phyloP scores from a whole-genome alignment of 2,113 vertebrate species.

The Bubalus kerabau region DNA sequence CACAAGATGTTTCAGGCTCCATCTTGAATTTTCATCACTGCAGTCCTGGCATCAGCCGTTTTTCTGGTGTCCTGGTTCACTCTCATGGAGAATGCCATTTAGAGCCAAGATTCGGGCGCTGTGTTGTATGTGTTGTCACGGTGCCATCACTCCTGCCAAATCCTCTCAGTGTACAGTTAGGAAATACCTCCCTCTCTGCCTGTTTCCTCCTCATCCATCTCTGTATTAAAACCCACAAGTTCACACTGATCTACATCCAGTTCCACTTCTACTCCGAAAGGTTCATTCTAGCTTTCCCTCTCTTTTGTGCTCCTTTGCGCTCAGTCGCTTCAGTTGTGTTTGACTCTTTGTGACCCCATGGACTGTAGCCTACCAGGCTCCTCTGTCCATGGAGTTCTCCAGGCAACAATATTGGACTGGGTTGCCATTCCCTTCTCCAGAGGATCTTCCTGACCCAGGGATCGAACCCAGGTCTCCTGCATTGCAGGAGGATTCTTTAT shows the following conservation, averaged over 20 bases:
- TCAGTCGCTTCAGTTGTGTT: not conserved
- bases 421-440: not conserved
- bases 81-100: not conserved
- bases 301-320: not conserved
- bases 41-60: not conserved
- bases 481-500: not conserved
- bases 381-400: not conserved
- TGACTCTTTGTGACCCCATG: not conserved
- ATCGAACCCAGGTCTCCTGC: not conserved
- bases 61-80: not conserved
- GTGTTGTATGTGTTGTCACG: not conserved
- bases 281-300: not conserved
- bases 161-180: not conserved
- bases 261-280: not conserved
- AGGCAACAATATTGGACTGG: not conserved
- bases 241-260: not conserved
- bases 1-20: not conserved
- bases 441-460: not conserved
- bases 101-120: not conserved
- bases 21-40: not conserved
- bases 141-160: not conserved
- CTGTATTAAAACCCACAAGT: not conserved
- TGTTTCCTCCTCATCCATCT: not conserved
- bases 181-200: fast-evolving
- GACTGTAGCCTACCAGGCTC: not conserved